These are phyloP conservation scores for Caenorhabditis sp. DNA, from an alignment of 2,888 invertebrate genomes.

Conservation along the genomic window DNA sequence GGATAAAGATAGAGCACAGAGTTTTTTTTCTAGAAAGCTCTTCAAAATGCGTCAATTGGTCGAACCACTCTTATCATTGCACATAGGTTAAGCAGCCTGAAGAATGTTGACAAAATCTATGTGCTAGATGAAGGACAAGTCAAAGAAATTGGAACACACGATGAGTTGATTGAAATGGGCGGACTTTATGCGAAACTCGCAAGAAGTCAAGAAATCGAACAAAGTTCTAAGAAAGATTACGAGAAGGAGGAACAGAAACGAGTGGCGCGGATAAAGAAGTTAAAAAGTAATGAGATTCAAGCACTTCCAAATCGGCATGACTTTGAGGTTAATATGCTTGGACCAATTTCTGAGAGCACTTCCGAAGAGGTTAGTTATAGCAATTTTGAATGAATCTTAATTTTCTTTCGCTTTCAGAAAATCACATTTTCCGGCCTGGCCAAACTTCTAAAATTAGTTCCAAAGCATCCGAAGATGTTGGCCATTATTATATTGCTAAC, in stretches of 20 bases:
- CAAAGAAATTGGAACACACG: conserved; percentile 52
- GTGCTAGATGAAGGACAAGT: conserved; percentile 48
- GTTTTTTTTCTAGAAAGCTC: conserved; percentile 41
- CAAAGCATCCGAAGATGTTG: conserved; percentile 23
- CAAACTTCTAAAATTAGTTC: conserved; percentile 20
- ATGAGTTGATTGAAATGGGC: conserved; percentile 46
- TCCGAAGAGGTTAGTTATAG: too few species aligned
- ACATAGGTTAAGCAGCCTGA: conserved; percentile 59
- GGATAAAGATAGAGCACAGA: background rate
- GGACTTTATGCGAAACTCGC: conserved; percentile 54
- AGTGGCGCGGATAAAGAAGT: conserved; percentile 26
- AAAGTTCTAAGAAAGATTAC: conserved; percentile 38
- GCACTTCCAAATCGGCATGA: conserved; percentile 24
- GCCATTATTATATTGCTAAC: conserved; percentile 11
- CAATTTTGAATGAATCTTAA: too few species aligned
- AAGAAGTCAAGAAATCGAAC: conserved; percentile 42
- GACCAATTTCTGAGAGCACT: background rate
- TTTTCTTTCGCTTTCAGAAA: conserved; percentile 12
- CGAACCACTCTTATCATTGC: conserved; percentile 59
- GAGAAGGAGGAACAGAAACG: conserved; percentile 20
- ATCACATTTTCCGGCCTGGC: conserved; percentile 27
- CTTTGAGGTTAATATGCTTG: conserved; percentile 24
- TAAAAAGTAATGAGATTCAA: conserved; percentile 7
- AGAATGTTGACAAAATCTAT: conserved; percentile 48
- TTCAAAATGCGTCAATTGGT: conserved; percentile 48